These are phyloP conservation scores for Urophycis tenuis DNA, from an alignment of 2,797 vertebrate genomes.

Conservation along the genomic window DNA sequence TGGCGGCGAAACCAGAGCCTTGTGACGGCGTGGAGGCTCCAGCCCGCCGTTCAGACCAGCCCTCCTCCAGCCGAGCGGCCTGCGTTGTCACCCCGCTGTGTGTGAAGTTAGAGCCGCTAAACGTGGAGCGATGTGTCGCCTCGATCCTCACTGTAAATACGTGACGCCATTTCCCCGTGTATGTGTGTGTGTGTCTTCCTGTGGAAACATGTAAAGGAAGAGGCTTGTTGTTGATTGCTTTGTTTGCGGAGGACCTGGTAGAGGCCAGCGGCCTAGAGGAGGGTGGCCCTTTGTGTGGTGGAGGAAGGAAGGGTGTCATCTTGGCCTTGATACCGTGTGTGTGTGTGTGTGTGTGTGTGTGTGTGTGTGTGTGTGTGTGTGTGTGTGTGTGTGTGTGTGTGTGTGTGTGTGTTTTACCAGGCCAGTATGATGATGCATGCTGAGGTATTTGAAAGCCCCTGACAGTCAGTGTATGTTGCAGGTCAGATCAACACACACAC, in stretches of 20 bases:
- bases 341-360: constrained; percentile 11
- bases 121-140: too few species aligned
- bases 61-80: too few species aligned
- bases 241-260: constrained; percentile 1
- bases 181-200: not conserved
- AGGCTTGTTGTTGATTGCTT: not conserved
- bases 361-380: constrained; percentile 4
- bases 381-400: constrained; percentile 8
- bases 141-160: not conserved
- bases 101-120: not conserved
- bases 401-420: not conserved
- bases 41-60: too few species aligned
- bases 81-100: too few species aligned
- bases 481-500: too few species aligned
- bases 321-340: not conserved
- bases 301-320: constrained; percentile 19
- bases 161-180: not conserved
- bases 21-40: too few species aligned
- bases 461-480: too few species aligned
- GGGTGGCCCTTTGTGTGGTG: not conserved
- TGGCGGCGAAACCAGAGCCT: too few species aligned
- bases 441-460: too few species aligned
- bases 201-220: not conserved
- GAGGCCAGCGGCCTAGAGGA: not conserved
- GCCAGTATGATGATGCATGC: too few species aligned